phyloP scores from a whole-genome alignment of 2,888 invertebrate genomes.

The Antheraea yamamai region DNA sequence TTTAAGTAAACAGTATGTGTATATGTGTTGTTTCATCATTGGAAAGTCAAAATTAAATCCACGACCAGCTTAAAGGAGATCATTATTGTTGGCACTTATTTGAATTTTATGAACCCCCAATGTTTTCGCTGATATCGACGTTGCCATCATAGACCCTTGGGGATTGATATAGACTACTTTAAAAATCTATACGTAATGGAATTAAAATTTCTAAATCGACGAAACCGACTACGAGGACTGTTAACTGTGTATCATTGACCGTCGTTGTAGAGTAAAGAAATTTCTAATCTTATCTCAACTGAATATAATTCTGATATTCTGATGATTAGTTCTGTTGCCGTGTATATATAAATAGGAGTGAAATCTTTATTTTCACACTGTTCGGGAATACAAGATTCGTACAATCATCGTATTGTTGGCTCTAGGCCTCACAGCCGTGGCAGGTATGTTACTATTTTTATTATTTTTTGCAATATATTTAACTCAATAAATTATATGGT shows the following conservation, averaged over 20 bases:
- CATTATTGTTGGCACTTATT: no score
- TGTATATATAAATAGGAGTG: background rate
- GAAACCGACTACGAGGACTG: background rate
- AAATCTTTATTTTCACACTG: background rate
- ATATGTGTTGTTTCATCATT: no score
- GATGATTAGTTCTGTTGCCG: background rate
- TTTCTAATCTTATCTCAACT: background rate
- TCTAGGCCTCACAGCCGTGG: background rate
- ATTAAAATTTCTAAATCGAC: no score
- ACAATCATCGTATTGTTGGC: background rate
- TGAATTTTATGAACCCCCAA: no score
- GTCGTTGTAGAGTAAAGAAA: background rate
- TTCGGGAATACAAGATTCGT: background rate
- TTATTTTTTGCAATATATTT: background rate
- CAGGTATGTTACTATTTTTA: background rate
- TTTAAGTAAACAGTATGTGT: no score
- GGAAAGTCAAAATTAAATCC: no score
- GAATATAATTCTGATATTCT: constrained; percentile 4
- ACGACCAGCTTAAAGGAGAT: no score
- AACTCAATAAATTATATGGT: no score
- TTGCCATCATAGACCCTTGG: no score
- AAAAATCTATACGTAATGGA: no score
- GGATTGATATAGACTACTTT: no score
- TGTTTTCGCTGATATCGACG: no score
- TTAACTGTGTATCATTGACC: background rate